Conservation (phyloP, 92 coral and sea anemone species). For the Actinostola sp. region DNA sequence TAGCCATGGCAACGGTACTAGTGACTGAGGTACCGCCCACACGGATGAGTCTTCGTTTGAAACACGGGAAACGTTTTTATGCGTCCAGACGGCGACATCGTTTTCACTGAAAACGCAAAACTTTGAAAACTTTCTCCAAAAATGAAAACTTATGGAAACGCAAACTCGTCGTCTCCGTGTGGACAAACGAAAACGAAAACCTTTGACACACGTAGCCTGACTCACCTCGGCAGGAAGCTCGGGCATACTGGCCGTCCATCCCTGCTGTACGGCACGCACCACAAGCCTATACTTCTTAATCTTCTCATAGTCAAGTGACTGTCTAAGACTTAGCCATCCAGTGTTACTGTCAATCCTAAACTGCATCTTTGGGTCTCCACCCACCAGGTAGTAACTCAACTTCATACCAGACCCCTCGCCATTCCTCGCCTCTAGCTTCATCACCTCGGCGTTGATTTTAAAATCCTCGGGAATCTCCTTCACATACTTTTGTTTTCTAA, state of each 20-base stretch:
- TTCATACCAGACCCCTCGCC: conserved; percentile 31
- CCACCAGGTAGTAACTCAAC: conserved; percentile 71
- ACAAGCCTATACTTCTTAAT: conserved; percentile 60
- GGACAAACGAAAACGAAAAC: background rate
- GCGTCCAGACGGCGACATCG: too few species aligned
- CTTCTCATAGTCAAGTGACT: conserved; percentile 82
- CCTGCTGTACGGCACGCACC: conserved; percentile 74
- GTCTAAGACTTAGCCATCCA: conserved; percentile 70
- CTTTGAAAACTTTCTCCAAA: too few species aligned
- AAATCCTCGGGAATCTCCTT: conserved; percentile 59
- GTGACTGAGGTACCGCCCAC: too few species aligned
- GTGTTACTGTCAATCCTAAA: conserved; percentile 65
- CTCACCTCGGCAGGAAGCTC: conserved; percentile 87
- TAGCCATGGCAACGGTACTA: too few species aligned
- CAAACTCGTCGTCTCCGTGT: too few species aligned
- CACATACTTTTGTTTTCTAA: conserved; percentile 34
- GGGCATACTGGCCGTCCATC: conserved; percentile 45
- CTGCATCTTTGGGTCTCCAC: conserved; percentile 75
- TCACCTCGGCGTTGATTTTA: conserved; percentile 30
- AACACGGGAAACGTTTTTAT: too few species aligned
- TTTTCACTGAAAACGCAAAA: too few species aligned
- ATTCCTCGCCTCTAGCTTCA: conserved; percentile 59
- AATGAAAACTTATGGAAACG: too few species aligned
- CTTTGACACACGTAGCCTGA: background rate
- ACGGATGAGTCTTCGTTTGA: too few species aligned